Conservation (phyloP, 2,888 invertebrate species). For the Idaea dimidiata region DNA sequence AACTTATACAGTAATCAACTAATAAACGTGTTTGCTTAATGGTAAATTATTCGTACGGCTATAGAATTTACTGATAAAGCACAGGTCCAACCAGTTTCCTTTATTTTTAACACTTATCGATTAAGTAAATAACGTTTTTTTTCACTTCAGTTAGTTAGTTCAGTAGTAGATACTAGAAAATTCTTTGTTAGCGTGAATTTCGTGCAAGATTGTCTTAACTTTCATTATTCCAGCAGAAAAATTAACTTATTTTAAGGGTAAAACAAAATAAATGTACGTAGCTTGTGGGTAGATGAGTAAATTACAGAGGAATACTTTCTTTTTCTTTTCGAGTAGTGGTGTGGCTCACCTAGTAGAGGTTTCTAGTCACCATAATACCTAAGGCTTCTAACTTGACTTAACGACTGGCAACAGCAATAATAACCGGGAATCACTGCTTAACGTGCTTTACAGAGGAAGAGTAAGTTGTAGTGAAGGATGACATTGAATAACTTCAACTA, state of each 20-base stretch:
- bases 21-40: background rate
- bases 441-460: too few species aligned
- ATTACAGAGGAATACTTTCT: too few species aligned
- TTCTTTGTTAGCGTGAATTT: background rate
- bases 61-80: slow-evolving; percentile 11
- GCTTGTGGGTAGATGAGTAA: too few species aligned
- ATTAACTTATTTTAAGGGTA: background rate
- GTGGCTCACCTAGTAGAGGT: too few species aligned
- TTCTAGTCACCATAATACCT: too few species aligned
- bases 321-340: too few species aligned
- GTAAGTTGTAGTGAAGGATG: too few species aligned
- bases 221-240: background rate
- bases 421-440: too few species aligned
- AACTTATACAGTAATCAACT: background rate
- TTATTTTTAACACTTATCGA: slow-evolving; percentile 11
- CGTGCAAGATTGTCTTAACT: background rate
- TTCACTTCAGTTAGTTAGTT: background rate
- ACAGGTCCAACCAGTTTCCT: slow-evolving; percentile 19
- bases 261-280: too few species aligned
- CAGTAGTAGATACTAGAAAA: background rate
- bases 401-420: too few species aligned
- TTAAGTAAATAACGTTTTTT: background rate
- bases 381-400: too few species aligned
- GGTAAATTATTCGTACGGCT: slow-evolving; percentile 10
- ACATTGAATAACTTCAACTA: too few species aligned